Evolutionary conservation across 2,113 vertebrate genomes (phyloP).

Genomic region (Bubo blakistoni): DNA sequence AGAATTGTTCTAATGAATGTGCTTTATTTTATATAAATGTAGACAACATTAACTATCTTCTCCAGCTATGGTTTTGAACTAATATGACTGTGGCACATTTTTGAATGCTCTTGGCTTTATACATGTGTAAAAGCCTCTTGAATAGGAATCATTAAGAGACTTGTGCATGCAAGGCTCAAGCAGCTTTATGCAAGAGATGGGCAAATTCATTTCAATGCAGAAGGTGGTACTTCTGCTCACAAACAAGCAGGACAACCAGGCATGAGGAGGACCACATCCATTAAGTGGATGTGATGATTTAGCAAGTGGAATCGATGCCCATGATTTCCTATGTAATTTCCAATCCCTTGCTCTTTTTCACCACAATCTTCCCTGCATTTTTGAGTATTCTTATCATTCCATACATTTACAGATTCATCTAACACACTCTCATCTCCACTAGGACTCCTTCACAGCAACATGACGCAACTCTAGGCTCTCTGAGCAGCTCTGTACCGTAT

Average conservation of each 20-base stretch:
- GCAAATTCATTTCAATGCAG: neutral
- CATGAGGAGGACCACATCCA: neutral
- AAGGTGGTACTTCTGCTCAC: neutral
- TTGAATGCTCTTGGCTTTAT: neutral
- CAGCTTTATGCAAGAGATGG: neutral
- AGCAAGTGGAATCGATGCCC: neutral
- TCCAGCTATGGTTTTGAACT: neutral
- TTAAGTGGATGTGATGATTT: neutral
- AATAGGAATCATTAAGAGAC: neutral
- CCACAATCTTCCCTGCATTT: neutral
- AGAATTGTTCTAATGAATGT: neutral
- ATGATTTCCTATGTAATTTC: neutral
- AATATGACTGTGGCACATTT: neutral
- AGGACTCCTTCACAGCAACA: neutral
- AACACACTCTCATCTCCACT: neutral
- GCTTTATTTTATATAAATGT: neutral
- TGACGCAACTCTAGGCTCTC: accelerated
- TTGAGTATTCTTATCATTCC: neutral
- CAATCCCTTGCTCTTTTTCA: neutral
- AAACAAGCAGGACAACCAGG: neutral
- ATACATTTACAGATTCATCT: neutral
- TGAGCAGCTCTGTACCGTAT: neutral
- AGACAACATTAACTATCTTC: neutral
- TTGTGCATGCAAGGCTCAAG: neutral
- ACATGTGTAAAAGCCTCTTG: neutral